Evolutionary conservation across 2,113 vertebrate genomes (phyloP).

Genomic region (Corythornis cristatus): DNA sequence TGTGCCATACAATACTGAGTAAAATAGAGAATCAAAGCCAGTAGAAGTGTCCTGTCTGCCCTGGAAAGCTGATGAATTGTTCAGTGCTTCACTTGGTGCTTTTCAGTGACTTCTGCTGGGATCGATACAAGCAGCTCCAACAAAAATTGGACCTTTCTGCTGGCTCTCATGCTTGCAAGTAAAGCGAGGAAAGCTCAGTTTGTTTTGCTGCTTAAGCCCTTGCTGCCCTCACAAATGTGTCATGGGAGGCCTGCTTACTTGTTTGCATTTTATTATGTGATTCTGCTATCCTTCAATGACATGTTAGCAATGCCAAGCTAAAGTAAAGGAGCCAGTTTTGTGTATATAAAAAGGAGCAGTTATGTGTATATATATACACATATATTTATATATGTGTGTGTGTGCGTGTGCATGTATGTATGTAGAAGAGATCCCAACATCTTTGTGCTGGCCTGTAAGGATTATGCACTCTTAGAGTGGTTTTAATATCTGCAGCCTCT

Average conservation of each 20-base stretch:
- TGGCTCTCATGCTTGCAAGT: neutral
- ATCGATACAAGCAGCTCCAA: slow-evolving; percentile 1
- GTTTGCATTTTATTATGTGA: neutral
- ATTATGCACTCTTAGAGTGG: neutral
- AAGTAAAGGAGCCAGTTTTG: neutral
- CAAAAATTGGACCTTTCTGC: neutral
- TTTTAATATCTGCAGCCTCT: neutral
- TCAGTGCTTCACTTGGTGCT: slow-evolving; percentile 45
- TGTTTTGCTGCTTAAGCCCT: neutral
- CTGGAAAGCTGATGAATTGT: slow-evolving; percentile 65
- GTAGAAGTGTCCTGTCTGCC: slow-evolving; percentile 50
- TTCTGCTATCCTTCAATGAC: neutral
- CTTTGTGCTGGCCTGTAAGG: neutral
- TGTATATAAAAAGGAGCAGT: neutral
- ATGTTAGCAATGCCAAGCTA: neutral
- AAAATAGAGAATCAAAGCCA: slow-evolving; percentile 62
- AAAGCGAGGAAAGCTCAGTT: neutral
- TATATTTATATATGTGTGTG: neutral
- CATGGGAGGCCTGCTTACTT: neutral
- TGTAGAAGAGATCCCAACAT: neutral
- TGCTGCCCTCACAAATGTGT: neutral
- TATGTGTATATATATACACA: neutral
- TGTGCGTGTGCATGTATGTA: neutral
- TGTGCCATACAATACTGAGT: slow-evolving; percentile 30
- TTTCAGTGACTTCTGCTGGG: slow-evolving; percentile 46